Evolutionary conservation across 2,888 invertebrate genomes (phyloP).

Genomic region (Syritta pipiens): DNA sequence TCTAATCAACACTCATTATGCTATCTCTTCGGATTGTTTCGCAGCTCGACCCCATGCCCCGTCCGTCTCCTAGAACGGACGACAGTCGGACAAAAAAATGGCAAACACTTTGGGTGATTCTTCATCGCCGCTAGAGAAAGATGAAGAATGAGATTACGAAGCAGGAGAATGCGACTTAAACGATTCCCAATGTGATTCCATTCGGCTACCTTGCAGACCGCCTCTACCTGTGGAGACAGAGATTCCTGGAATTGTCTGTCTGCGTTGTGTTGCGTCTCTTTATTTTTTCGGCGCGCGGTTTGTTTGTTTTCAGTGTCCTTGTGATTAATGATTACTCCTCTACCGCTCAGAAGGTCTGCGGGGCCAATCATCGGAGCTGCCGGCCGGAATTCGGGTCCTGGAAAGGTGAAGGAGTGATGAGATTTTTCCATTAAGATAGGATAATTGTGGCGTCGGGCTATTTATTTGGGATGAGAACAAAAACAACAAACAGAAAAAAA

Average conservation of each 20-base stretch:
- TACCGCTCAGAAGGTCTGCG: no score
- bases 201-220: no score
- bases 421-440: constrained; percentile 30
- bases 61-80: background rate
- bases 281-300: constrained; percentile 12
- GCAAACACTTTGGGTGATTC: constrained; percentile 18
- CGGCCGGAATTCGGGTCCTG: background rate
- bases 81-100: background rate
- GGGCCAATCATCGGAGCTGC: constrained; percentile 3
- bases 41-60: background rate
- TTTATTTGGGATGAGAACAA: constrained; percentile 30
- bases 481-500: no score
- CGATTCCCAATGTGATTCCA: constrained; percentile 15
- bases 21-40: constrained; percentile 15
- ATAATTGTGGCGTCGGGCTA: constrained; percentile 34
- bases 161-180: constrained; percentile 4
- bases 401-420: constrained; percentile 7
- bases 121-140: constrained; percentile 17
- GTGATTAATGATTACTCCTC: constrained; percentile 2
- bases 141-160: constrained; percentile 30
- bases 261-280: background rate
- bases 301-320: constrained; percentile 18
- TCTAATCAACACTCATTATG: constrained; percentile 47
- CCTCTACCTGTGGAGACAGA: background rate
- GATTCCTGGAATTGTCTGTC: constrained; percentile 6